Percentiles rank a stretch among this genome's conserved stretches.
Conservation (phyloP, 2,113 vertebrate species). For the Sinocyclocheilus grahami region DNA sequence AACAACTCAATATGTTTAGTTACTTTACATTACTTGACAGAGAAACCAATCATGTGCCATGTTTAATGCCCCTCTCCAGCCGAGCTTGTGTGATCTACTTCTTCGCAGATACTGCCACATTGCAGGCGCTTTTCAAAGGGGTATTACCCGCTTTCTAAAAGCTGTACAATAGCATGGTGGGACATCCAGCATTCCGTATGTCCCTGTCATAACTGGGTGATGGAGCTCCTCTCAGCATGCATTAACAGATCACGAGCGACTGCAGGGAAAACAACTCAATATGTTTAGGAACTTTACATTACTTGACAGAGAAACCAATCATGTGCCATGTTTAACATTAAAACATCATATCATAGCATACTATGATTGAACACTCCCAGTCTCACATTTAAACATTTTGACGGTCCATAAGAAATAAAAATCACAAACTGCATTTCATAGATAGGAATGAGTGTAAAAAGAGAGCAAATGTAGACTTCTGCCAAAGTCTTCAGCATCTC, state of each 20-base stretch:
- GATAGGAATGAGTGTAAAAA: background rate
- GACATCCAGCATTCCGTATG: constrained; percentile 9
- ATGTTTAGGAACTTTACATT: background rate
- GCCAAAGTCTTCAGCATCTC: background rate
- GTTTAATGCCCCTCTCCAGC: constrained; percentile 36
- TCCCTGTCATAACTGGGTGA: constrained; percentile 33
- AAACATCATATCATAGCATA: background rate
- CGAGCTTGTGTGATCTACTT: constrained; percentile 39
- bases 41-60: background rate
- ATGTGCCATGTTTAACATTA: background rate
- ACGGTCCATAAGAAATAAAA: background rate
- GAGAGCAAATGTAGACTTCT: background rate
- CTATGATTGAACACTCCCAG: background rate
- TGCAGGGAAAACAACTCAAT: background rate
- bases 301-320: background rate
- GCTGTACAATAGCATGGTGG: constrained; percentile 44
- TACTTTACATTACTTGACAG: background rate
- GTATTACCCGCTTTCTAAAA: constrained; percentile 43
- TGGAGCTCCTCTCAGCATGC: background rate
- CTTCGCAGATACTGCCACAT: constrained; percentile 28
- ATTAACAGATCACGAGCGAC: background rate
- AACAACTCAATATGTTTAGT: background rate
- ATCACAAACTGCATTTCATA: background rate
- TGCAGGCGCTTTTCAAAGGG: constrained; percentile 32
- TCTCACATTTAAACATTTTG: background rate